Percentiles rank a stretch among this genome's conserved stretches.
Evolutionary conservation across 2,797 vertebrate species (phyloP).

Genomic region (Threskiornis aethiopicus): DNA sequence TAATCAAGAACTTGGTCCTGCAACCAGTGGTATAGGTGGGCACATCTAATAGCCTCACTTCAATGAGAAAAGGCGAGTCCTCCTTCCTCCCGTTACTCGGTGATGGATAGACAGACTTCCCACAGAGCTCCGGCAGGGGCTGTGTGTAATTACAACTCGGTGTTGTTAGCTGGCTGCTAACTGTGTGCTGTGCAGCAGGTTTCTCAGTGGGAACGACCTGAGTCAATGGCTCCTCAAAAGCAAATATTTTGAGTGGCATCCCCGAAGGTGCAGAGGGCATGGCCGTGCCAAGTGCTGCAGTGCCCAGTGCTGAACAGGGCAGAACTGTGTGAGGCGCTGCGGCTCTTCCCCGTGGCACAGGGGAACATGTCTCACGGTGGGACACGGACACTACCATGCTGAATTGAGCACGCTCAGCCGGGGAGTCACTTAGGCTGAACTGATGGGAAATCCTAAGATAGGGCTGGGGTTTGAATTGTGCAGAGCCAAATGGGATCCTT

Average conservation of each 20-base stretch:
- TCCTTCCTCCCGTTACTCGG: accelerated
- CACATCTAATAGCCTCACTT: background rate
- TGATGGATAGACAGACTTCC: background rate
- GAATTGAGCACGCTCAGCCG: accelerated
- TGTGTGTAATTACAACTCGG: background rate
- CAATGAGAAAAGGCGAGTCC: accelerated
- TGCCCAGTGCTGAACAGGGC: background rate
- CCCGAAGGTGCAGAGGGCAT: background rate
- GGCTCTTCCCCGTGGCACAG: accelerated
- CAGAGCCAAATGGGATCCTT: background rate
- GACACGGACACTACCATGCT: accelerated
- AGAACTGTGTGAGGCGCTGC: background rate
- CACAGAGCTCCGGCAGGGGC: background rate
- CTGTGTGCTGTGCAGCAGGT: background rate
- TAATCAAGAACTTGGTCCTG: background rate
- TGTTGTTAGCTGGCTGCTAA: background rate
- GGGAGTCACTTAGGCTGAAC: background rate
- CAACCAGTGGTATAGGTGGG: background rate
- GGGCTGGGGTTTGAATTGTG: background rate
- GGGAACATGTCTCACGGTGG: accelerated
- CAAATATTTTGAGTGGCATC: background rate
- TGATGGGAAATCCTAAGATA: background rate
- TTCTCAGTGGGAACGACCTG: accelerated
- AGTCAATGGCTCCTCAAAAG: background rate
- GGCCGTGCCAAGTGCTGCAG: accelerated